Evolutionary conservation across 2,797 vertebrate genomes (phyloP).

Genomic region (Leucoraja ocellata): DNA sequence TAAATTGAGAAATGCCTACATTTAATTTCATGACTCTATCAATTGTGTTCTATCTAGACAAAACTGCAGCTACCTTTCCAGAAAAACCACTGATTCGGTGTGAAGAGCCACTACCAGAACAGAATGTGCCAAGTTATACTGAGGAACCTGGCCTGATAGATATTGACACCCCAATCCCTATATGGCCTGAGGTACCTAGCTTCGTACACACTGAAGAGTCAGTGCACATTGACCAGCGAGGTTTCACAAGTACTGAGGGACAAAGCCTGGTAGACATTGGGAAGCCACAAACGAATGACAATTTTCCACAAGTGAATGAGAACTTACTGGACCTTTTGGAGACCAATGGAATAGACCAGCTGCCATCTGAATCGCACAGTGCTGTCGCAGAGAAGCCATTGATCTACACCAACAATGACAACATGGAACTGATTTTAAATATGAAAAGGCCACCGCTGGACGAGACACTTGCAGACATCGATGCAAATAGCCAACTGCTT

Average conservation of each 20-base stretch:
- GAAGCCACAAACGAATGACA: conserved; percentile 7
- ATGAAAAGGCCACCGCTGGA: conserved; percentile 4
- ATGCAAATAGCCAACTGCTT: conserved; percentile 28
- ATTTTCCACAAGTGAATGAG: conserved; percentile 30
- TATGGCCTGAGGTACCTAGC: conserved; percentile 32
- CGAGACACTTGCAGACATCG: conserved; percentile 15
- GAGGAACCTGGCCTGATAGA: conserved; percentile 29
- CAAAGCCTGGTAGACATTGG: conserved; percentile 23
- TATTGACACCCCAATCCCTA: not conserved
- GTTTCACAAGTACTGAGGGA: conserved; percentile 25
- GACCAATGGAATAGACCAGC: conserved; percentile 34
- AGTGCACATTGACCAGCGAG: not conserved
- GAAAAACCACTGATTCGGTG: not conserved
- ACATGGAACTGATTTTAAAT: conserved; percentile 34
- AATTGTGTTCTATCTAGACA: not conserved
- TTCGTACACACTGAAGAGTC: conserved; percentile 32
- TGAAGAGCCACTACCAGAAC: conserved; percentile 13
- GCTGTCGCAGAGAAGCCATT: conserved; percentile 5
- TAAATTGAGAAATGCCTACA: too few species aligned
- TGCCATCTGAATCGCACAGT: conserved; percentile 1
- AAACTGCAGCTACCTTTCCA: not conserved
- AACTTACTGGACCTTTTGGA: conserved; percentile 33
- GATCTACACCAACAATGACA: not conserved
- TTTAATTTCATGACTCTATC: not conserved
- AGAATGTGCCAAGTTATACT: conserved; percentile 14